Evolutionary conservation across 30 jellyfish, hydroid and myxozoan genomes (phyloP).

Genomic region (Hydra vulgaris): DNA sequence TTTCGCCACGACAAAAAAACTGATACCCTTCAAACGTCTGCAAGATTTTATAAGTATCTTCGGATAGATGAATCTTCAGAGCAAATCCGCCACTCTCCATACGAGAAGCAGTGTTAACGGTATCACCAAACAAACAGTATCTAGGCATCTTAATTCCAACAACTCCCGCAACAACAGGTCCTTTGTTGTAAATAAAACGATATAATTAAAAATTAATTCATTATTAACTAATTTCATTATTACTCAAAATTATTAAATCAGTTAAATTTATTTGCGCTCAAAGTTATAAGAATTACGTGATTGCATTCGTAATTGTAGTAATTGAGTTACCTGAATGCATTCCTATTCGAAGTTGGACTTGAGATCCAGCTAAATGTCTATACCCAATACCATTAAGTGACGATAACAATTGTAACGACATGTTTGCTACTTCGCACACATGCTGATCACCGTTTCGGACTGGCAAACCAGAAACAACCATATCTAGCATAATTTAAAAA

Average conservation of each 20-base stretch:
- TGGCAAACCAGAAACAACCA: constrained; percentile 58
- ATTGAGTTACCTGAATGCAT: constrained; percentile 45
- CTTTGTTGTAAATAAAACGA: constrained; percentile 23
- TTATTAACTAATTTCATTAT: background rate
- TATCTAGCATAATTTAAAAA: constrained; percentile 7
- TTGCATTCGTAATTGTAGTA: no score
- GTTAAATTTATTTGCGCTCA: no score
- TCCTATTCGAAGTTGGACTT: constrained; percentile 47
- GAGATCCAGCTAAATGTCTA: constrained; percentile 42
- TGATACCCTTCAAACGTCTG: constrained; percentile 28
- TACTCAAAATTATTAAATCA: no score
- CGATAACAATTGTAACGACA: constrained; percentile 33
- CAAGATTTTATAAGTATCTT: constrained; percentile 29
- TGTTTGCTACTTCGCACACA: constrained; percentile 50
- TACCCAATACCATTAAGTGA: constrained; percentile 36
- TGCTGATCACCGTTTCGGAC: constrained; percentile 50
- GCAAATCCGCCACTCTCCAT: constrained; percentile 74
- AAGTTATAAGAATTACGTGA: no score
- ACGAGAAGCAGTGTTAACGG: constrained; percentile 83
- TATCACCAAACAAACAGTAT: constrained; percentile 86
- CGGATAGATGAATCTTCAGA: constrained; percentile 33
- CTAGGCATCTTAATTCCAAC: constrained; percentile 88
- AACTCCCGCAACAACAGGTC: constrained; percentile 93
- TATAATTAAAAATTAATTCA: no score
- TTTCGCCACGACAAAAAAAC: constrained; percentile 36